Conservation (phyloP, 2,797 vertebrate genomes). For the Sebastolobus altivelis region DNA sequence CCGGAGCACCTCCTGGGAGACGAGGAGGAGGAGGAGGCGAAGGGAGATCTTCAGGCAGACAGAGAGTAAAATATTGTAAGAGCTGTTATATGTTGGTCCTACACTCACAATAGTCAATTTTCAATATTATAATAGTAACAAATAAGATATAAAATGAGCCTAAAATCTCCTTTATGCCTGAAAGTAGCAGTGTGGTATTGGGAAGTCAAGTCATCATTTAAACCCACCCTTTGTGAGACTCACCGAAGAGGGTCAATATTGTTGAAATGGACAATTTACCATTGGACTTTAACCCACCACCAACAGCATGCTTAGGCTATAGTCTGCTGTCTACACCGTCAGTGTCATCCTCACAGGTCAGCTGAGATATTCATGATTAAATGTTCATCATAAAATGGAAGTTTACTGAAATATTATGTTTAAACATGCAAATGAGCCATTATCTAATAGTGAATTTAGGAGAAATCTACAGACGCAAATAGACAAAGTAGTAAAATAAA, state of each 20-base stretch:
- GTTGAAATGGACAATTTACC: not conserved
- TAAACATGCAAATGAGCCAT: too few species aligned
- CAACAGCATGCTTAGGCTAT: too few species aligned
- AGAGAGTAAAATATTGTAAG: too few species aligned
- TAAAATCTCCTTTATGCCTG: not conserved
- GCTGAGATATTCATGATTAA: too few species aligned
- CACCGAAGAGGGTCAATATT: not conserved
- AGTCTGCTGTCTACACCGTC: too few species aligned
- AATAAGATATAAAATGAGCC: not conserved
- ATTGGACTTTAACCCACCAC: not conserved
- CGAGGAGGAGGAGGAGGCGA: not conserved
- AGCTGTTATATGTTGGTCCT: not conserved
- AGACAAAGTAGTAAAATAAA: too few species aligned
- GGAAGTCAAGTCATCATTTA: not conserved
- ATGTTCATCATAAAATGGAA: too few species aligned
- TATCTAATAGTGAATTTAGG: too few species aligned
- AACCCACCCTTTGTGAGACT: not conserved
- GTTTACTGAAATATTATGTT: too few species aligned
- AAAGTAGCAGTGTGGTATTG: not conserved
- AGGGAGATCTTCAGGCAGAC: not conserved
- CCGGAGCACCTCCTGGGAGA: not conserved
- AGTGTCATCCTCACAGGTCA: too few species aligned
- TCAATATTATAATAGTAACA: not conserved
- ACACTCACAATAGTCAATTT: not conserved
- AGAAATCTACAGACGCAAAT: too few species aligned